Base-by-base conservation (phyloP, 2,888 invertebrate species). In the Himalopsyche tibetana region DNA sequence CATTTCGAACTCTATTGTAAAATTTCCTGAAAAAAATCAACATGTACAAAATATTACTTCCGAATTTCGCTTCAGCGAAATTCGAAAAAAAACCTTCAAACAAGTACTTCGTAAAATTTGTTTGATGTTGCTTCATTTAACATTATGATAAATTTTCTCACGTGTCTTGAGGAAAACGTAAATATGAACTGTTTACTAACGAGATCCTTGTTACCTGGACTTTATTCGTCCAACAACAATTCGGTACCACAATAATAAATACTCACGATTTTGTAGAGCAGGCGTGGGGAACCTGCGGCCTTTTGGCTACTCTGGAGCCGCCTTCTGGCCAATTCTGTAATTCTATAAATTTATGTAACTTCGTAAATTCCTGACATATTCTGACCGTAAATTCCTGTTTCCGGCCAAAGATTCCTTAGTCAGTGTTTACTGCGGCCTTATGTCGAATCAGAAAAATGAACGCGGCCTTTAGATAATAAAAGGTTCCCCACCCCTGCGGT, bases 111-210 rank as follows among this genome's bases (percentile, higher is more conserved):
- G 69, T 38, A 74, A 74, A 74, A 38, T 74, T 74, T 74, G 74
- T 74, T 74, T 74, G 74, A 74, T 0, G 74, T 74, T 74, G 74
- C 74, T 74, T 74, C 74, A 74, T 12, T 38, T 38, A 36, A 38
- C 74, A 74, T 74, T 74, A 74, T 74, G 74, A 38, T 74, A 74
- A 74, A 74, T 74, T 74, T 74, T 36, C 38, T 74, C 38, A 36
- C 74, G 74, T 74, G 36, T 74, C 28, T 74, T 36, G 36, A 38
- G 4, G 74, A 36, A 51, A 15, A 38, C 1, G 74, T 74, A 74
- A 74, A 74, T 74, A 74, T 36, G 38, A 74, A 74, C 6, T 28
- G 28, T 38, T 38, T 28, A 74, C 74, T 74, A 74, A 74, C 74
- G 74, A 74, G 74, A 74, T 15, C 4, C 69, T 69, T 69, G 28